Evolutionary conservation across 1,140 invertebrate species (phyloP).

Genomic region (Lutraria rhynchaena): DNA sequence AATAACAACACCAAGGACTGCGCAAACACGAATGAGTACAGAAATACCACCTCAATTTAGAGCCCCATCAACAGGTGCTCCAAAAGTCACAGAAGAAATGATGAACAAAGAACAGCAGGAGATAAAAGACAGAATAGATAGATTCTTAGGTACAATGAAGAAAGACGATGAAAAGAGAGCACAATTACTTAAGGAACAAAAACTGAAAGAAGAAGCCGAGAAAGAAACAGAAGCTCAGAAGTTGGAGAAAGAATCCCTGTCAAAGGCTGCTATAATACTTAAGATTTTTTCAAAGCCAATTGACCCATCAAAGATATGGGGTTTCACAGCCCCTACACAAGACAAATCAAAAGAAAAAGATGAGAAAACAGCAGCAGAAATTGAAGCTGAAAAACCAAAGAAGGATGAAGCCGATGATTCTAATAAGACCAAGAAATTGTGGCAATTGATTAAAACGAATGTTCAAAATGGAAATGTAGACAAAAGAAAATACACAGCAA

Average conservation of each 20-base stretch:
- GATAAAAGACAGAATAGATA: slow-evolving; percentile 69
- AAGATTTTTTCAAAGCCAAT: slow-evolving; percentile 65
- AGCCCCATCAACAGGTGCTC: slow-evolving; percentile 9
- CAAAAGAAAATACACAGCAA: slow-evolving; percentile 65
- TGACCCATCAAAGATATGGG: slow-evolving; percentile 41
- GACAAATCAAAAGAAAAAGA: slow-evolving; percentile 32
- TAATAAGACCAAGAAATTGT: slow-evolving; percentile 54
- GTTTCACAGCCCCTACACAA: slow-evolving; percentile 16
- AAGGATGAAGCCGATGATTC: slow-evolving; percentile 29
- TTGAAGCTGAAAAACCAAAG: slow-evolving; percentile 42
- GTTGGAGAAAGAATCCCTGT: slow-evolving; percentile 15
- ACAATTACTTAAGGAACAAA: slow-evolving; percentile 19
- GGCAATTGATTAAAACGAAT: slow-evolving; percentile 66
- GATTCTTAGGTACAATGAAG: slow-evolving; percentile 63
- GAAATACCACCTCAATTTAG: slow-evolving; percentile 16
- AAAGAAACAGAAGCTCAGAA: slow-evolving; percentile 18
- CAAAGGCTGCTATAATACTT: slow-evolving; percentile 57
- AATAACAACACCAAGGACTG: slow-evolving; percentile 53
- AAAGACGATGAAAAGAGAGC: slow-evolving; percentile 53
- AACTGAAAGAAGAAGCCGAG: slow-evolving; percentile 7
- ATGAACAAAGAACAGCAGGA: slow-evolving; percentile 64
- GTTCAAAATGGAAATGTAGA: slow-evolving; percentile 58
- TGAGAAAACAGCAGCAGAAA: slow-evolving; percentile 37
- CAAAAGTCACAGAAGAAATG: slow-evolving; percentile 68
- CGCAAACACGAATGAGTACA: slow-evolving; percentile 59